Evolutionary conservation across 2,888 invertebrate genomes (phyloP).

Genomic region (Pyrgus malvae): DNA sequence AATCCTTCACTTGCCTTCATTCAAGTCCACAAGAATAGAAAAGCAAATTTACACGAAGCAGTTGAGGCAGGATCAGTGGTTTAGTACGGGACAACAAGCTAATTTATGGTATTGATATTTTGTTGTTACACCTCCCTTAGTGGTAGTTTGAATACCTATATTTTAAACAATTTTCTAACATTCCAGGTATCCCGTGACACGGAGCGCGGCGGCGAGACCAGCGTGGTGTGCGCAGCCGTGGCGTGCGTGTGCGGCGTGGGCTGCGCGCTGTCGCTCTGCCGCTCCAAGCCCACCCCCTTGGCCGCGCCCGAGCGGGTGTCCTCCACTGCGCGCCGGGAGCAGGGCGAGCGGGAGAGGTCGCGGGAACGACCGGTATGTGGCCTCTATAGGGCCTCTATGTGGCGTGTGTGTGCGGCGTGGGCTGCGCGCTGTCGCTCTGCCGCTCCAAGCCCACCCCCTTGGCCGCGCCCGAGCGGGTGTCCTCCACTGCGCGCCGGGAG

Average conservation of each 20-base stretch:
- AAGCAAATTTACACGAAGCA: no score
- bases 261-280: constrained; percentile 84
- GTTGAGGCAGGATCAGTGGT: no score
- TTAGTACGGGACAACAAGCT: no score
- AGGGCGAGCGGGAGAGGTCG: no score
- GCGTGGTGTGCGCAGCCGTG: constrained; percentile 84
- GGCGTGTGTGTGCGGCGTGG: constrained; percentile 83
- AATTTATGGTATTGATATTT: no score
- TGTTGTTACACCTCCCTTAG: no score
- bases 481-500: constrained; percentile 60
- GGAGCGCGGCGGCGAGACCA: constrained; percentile 80
- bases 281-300: constrained; percentile 61
- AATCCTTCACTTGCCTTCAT: no score
- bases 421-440: constrained; percentile 84
- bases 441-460: constrained; percentile 64
- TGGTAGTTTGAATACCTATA: no score
- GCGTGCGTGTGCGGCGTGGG: constrained; percentile 84
- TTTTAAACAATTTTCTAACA: no score
- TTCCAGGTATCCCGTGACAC: constrained; percentile 53
- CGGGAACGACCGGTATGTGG: no score
- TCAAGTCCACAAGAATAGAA: no score
- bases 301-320: constrained; percentile 62
- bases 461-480: constrained; percentile 61
- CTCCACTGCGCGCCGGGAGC: constrained; percentile 58
- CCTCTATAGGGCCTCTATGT: no score